Conservation (phyloP, 2,797 vertebrate genomes). For the Jordanella pulchra region DNA sequence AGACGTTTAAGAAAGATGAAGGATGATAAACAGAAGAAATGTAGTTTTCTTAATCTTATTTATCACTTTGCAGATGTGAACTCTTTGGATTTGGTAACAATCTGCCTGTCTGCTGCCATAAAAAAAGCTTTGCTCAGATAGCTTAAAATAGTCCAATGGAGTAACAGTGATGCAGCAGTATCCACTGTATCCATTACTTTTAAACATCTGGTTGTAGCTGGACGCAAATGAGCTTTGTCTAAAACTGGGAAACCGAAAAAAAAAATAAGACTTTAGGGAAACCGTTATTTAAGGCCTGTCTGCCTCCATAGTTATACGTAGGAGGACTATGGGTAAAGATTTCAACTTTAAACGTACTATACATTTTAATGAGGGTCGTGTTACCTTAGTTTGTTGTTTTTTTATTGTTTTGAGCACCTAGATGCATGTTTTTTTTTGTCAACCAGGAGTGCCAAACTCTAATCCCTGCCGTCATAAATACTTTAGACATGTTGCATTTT, state of each 20-base stretch:
- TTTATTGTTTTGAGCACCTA: slow-evolving; percentile 42
- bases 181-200: slow-evolving; percentile 32
- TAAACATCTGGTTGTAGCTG: slow-evolving; percentile 36
- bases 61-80: slow-evolving; percentile 39
- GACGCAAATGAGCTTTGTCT: slow-evolving; percentile 26
- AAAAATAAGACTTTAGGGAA: slow-evolving; percentile 42
- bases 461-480: neutral
- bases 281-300: slow-evolving; percentile 44
- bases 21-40: slow-evolving; percentile 21
- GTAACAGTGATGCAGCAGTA: too few species aligned
- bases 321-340: slow-evolving; percentile 20
- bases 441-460: neutral
- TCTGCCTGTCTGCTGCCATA: slow-evolving; percentile 7
- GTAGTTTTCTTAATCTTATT: slow-evolving; percentile 25
- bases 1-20: slow-evolving; percentile 40
- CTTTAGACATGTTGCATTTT: neutral
- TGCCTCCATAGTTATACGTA: slow-evolving; percentile 34
- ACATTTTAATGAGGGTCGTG: slow-evolving; percentile 54
- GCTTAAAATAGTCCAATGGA: slow-evolving; percentile 8
- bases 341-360: slow-evolving; percentile 46
- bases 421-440: slow-evolving; percentile 14
- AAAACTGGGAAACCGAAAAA: slow-evolving; percentile 34
- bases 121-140: slow-evolving; percentile 11
- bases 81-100: slow-evolving; percentile 36
- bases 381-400: slow-evolving; percentile 34